Evolutionary conservation across 2,797 vertebrate genomes (phyloP), one percentile per base, ranked within the genome.

Genomic region (Lophius americanus): DNA sequence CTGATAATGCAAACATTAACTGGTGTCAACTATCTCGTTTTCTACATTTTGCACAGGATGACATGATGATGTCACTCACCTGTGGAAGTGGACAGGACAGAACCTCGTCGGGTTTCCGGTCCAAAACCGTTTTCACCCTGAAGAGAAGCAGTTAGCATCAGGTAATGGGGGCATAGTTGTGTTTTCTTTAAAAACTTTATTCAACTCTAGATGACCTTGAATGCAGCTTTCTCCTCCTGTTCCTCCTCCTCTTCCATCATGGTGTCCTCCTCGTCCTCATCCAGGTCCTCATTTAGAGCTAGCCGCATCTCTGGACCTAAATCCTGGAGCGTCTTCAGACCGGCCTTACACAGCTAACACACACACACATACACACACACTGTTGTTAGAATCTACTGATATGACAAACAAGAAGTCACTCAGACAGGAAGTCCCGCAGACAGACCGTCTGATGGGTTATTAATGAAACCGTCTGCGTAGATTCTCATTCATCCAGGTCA

Each of bases 241-340:
- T 74, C 73, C 7, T 85, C 82, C 0, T 87, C 85, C 54, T 87
- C 87, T 37, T 37, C 51, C 75, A 78, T 70, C 62, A 76, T 47
- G 14, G 4, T 71, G 37, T 80, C 73, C 23, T 84, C 84, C 61
- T 82, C 87, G 0, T 86, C 87, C 23, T 90, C 83, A 4, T 88
- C 91, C 49, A 88, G 76, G 64, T 92, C 90, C 33, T 93, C 92
- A 49, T 92, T 95, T 80, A 98, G 93, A 37, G 96, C 96, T 76
- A 95, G 89, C 6, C 96, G 93, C 86, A 98, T 98, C 89, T 98
- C 97, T 1, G 96, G 96, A 56, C 95, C 96, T 82, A 98, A 90
- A 77, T 96, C 95, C 88, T 98, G 96, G n/a, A 98, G 91, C 4
- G 94, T 96, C 85, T 94, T 92, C 66, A 98, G 92, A 58, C 97